Evolutionary conservation across 2,888 invertebrate species (phyloP), one percentile per base, ranked within the genome.

Genomic region (Lasioglossum morio): DNA sequence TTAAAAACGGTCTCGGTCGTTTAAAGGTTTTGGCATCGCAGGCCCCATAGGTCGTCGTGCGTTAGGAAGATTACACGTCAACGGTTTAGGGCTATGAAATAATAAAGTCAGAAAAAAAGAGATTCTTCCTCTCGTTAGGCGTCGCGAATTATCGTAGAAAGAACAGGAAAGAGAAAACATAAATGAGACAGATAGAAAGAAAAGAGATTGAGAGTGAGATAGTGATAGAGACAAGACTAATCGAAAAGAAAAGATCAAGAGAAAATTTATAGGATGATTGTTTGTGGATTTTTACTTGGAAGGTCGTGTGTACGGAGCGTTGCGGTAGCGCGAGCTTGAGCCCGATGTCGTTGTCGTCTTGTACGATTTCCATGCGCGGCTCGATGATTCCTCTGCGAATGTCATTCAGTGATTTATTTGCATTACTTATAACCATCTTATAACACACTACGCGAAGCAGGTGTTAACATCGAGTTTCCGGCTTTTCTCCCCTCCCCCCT

Each of bases 341-440:
- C 95, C 95, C 91, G 96, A 95, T 88, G 95, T 95, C 82, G 96
- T 95, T 91, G 96, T 95, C 87, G 95, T 95, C 95, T 96, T 96
- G 95, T 96, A 96, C 83, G 96, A 95, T 95, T 96, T 96, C 96
- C 96, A 96, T 93, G 95, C 95, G 91, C 96, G 96, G 95, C 96
- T 96, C 90, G 95, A 95, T 92, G 96, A 95, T 89, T 96, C 95
- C 94, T 96, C 96, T 96, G 96, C 95, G 95, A 95, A 95, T 95
- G 95, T 94, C 92, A 95, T 93, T 88, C 92, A 94, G 93, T 94
- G 92, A 92, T 93, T 92, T 82, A 84, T 88, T 90, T 90, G 83
- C 86, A 80, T 89, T 82, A 87, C 81, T 86, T 72, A 70, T 79
- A 69, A 74, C 76, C 73, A n/a, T 66, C 34, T 74, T 70, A 76